A percentile compares a stretch with the other conserved stretches of the same genome.
Conservation (phyloP, 2,888 invertebrate genomes). For the Alviniconcha strummeri region DNA sequence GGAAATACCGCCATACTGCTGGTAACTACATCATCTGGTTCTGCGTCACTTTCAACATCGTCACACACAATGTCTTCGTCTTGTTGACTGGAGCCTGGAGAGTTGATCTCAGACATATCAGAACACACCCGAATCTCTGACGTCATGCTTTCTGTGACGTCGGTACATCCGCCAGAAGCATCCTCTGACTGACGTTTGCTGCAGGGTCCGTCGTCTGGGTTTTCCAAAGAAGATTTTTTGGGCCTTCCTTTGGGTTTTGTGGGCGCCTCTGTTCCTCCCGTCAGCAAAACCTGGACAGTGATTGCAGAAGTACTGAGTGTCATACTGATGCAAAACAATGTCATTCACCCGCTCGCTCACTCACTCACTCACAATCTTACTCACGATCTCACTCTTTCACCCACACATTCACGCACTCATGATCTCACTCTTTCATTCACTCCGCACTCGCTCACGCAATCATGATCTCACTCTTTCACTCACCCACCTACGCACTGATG, state of each 20-base stretch:
- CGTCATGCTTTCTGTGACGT: constrained; percentile 28
- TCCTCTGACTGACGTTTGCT: not conserved
- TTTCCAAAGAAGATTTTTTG: constrained; percentile 64
- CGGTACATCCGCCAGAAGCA: not conserved
- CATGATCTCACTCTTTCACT: too few relatives aligned
- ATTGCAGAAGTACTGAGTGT: too few relatives aligned
- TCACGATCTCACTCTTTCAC: too few relatives aligned
- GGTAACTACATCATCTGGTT: not conserved
- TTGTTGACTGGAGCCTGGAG: not conserved
- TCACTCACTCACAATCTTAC: too few relatives aligned
- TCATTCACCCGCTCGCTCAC: too few relatives aligned
- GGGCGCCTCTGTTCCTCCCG: constrained; percentile 70
- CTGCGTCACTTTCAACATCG: not conserved
- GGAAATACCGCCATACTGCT: not conserved
- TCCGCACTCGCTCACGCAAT: too few relatives aligned
- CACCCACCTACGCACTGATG: too few relatives aligned
- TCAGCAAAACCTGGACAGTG: constrained; percentile 67
- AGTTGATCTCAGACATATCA: constrained; percentile 1
- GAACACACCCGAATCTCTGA: constrained; percentile 20
- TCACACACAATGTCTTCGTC: not conserved
- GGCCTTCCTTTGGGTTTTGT: constrained; percentile 74
- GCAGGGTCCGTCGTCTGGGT: constrained; percentile 17
- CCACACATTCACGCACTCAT: too few relatives aligned
- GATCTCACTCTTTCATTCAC: too few relatives aligned
- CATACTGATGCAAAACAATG: too few relatives aligned